These are phyloP conservation scores for Callitettix versicolor DNA, from an alignment of 1,140 invertebrate genomes.

Conservation along the genomic window DNA sequence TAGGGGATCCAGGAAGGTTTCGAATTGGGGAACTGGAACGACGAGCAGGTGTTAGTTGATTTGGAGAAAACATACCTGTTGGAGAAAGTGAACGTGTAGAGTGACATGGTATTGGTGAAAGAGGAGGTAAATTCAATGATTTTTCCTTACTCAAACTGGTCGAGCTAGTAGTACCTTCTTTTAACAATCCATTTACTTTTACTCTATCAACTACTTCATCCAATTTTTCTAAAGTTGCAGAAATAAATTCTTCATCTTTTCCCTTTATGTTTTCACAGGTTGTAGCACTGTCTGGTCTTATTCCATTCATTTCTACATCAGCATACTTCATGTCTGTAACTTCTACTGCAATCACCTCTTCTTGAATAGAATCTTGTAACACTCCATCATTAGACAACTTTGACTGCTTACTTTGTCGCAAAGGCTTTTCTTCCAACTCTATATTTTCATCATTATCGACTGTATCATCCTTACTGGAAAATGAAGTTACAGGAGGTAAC, in stretches of 20 bases:
- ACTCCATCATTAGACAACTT: background rate
- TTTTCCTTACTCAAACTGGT: too few species aligned
- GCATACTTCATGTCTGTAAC: too few species aligned
- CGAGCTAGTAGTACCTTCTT: too few species aligned
- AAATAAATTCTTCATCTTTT: constrained; percentile 8
- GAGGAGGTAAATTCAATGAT: too few species aligned
- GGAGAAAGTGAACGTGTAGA: too few species aligned
- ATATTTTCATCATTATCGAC: constrained; percentile 35
- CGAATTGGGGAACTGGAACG: background rate
- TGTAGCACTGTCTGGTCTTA: background rate
- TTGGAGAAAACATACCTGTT: too few species aligned
- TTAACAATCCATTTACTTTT: background rate
- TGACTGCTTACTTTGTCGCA: constrained; percentile 3
- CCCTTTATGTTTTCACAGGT: background rate
- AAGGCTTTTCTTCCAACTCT: constrained; percentile 25
- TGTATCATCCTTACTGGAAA: constrained; percentile 79
- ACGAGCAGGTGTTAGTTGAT: too few species aligned
- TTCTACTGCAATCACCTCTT: constrained; percentile 18
- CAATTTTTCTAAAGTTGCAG: constrained; percentile 12
- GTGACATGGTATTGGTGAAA: too few species aligned
- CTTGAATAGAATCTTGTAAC: constrained; percentile 16
- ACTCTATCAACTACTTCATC: constrained; percentile 18
- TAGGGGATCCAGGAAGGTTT: background rate
- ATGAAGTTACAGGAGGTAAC: constrained; percentile 69
- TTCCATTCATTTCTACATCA: background rate